Evolutionary conservation across 2,113 vertebrate genomes (phyloP).

Genomic region (Marmota flaviventris): DNA sequence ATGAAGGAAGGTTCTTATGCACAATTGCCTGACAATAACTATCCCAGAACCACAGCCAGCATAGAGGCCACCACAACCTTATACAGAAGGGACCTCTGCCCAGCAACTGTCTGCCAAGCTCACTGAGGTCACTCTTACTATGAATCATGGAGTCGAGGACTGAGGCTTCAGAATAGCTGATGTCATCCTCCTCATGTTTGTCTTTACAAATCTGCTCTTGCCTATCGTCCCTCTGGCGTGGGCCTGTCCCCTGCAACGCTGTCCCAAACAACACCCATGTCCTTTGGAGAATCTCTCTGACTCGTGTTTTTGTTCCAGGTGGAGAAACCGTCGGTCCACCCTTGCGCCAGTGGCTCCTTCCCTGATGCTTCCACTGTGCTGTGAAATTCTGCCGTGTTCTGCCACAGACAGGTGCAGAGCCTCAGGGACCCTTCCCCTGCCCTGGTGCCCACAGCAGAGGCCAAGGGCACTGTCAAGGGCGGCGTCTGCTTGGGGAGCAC

Average conservation of each 20-base stretch:
- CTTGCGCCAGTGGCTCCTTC: background rate
- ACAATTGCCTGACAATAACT: background rate
- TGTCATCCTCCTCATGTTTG: background rate
- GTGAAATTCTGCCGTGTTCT: too few relatives aligned
- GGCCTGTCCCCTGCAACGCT: background rate
- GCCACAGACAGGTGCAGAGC: background rate
- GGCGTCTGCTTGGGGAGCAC: too few relatives aligned
- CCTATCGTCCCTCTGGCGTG: fast-evolving
- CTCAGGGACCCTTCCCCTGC: background rate
- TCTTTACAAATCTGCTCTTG: background rate
- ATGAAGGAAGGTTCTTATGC: background rate
- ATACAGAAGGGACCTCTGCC: background rate
- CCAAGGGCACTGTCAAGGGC: too few relatives aligned
- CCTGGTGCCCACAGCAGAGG: background rate
- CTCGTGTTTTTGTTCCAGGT: background rate
- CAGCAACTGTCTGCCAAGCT: background rate
- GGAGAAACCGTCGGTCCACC: background rate
- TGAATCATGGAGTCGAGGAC: too few relatives aligned
- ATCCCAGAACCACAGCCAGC: background rate
- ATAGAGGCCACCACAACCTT: background rate
- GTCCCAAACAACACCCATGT: background rate
- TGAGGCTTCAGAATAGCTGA: background rate
- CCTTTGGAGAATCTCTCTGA: background rate
- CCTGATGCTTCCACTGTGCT: too few relatives aligned
- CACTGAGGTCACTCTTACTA: background rate